These are phyloP conservation scores for Callyntrura sp. DNA, from an alignment of 2,888 invertebrate genomes.

Conservation along the genomic window DNA sequence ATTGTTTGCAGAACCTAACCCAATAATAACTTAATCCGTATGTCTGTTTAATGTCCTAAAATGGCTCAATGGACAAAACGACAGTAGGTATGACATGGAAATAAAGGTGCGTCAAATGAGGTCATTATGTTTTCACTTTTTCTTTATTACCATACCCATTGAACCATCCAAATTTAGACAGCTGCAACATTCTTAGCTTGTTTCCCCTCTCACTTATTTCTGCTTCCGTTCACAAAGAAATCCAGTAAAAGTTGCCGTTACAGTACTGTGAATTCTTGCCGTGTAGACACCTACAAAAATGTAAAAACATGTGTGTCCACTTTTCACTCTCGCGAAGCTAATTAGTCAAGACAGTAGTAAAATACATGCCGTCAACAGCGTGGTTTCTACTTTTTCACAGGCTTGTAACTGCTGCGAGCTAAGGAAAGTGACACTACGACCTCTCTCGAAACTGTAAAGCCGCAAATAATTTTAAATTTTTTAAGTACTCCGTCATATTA, in stretches of 20 bases:
- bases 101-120: slow-evolving; percentile 36
- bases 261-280: background rate
- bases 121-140: slow-evolving; percentile 72
- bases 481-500: background rate
- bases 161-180: slow-evolving; percentile 25
- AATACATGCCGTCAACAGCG: background rate
- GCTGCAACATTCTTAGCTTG: background rate
- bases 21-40: slow-evolving; percentile 36
- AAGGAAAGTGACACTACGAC: slow-evolving; percentile 75
- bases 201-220: background rate
- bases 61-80: background rate
- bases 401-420: background rate
- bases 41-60: background rate
- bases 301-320: slow-evolving; percentile 36
- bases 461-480: background rate
- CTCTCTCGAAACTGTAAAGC: slow-evolving; percentile 14
- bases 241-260: slow-evolving; percentile 51
- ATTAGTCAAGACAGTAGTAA: slow-evolving; percentile 38
- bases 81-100: slow-evolving; percentile 14
- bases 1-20: slow-evolving; percentile 39
- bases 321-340: slow-evolving; percentile 31
- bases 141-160: background rate
- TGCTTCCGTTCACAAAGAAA: slow-evolving; percentile 17
- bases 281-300: background rate
- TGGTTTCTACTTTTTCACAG: slow-evolving; percentile 2